Evolutionary conservation across 1,140 invertebrate species (phyloP).

Genomic region (Thaumetopoea pityocampa): DNA sequence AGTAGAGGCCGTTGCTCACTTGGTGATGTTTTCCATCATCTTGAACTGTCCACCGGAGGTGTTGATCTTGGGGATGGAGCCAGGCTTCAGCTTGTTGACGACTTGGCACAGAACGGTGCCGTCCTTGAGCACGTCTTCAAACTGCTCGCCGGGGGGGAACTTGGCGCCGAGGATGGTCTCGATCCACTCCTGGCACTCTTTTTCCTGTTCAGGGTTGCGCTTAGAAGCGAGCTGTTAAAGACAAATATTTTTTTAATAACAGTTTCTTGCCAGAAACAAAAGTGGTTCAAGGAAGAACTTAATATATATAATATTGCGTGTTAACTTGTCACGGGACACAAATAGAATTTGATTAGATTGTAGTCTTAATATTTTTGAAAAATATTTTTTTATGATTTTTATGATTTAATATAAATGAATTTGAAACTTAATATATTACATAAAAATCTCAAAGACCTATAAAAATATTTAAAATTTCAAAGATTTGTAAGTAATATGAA

Average conservation of each 20-base stretch:
- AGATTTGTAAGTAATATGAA: background rate
- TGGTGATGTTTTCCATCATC: slow-evolving; percentile 97
- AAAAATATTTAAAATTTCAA: slow-evolving; percentile 1
- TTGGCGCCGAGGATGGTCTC: slow-evolving; percentile 90
- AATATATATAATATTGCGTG: too few relatives aligned
- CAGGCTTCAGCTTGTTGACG: slow-evolving; percentile 92
- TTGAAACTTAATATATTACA: too few relatives aligned
- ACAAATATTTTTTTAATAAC: slow-evolving; percentile 1
- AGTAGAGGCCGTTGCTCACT: too few relatives aligned
- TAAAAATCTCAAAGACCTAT: too few relatives aligned
- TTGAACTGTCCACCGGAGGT: slow-evolving; percentile 93
- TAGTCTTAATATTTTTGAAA: too few relatives aligned
- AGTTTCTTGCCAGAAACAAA: too few relatives aligned
- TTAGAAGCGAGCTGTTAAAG: slow-evolving; percentile 88
- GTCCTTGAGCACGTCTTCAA: slow-evolving; percentile 91
- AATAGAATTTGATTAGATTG: too few relatives aligned
- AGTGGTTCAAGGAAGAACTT: too few relatives aligned
- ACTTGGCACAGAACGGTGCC: slow-evolving; percentile 92
- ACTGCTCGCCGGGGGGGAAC: slow-evolving; percentile 84
- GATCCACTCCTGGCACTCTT: slow-evolving; percentile 94
- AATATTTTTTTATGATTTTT: too few relatives aligned
- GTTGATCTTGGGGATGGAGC: slow-evolving; percentile 90
- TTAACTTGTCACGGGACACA: too few relatives aligned
- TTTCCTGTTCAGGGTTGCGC: slow-evolving; percentile 91
- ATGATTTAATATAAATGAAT: too few relatives aligned